Percentiles rank a stretch among this genome's conserved stretches.
Evolutionary conservation across 2,113 vertebrate genomes (phyloP).

Genomic region (Callionymus lyra): DNA sequence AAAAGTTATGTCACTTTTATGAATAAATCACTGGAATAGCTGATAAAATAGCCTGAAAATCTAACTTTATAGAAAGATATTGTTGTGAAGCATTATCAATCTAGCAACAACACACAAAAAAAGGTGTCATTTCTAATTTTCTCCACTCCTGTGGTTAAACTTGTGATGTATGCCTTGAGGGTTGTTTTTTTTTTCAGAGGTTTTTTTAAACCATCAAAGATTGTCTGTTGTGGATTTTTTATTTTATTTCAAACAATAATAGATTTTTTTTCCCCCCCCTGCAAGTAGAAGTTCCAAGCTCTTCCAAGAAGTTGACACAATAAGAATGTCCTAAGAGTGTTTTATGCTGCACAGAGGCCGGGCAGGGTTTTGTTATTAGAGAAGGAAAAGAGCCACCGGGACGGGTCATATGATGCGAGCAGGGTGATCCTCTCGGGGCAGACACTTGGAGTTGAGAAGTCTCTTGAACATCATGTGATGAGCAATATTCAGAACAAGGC

Average conservation of each 20-base stretch:
- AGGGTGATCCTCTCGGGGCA: slow-evolving; percentile 56
- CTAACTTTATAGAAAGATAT: no score
- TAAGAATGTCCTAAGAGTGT: no score
- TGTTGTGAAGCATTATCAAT: no score
- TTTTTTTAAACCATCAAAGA: background rate
- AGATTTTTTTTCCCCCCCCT: background rate
- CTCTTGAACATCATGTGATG: slow-evolving; percentile 73
- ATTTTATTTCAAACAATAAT: no score
- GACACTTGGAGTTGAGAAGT: slow-evolving; percentile 53
- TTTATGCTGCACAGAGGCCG: no score
- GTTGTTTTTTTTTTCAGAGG: slow-evolving; percentile 28
- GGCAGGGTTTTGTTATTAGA: slow-evolving; percentile 28
- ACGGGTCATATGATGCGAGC: slow-evolving; percentile 61
- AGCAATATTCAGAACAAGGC: slow-evolving; percentile 51
- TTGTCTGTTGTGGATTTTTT: no score
- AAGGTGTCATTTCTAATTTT: slow-evolving; percentile 24
- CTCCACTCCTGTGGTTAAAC: slow-evolving; percentile 39
- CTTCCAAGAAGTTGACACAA: no score
- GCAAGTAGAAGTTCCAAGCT: no score
- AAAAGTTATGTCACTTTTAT: no score
- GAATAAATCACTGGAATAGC: no score
- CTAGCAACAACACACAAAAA: no score
- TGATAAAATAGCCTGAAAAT: no score
- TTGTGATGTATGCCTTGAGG: slow-evolving; percentile 51
- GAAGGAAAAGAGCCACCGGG: slow-evolving; percentile 27